Conservation (phyloP, 2,113 vertebrate species). For the Budorcas taxicolor region DNA sequence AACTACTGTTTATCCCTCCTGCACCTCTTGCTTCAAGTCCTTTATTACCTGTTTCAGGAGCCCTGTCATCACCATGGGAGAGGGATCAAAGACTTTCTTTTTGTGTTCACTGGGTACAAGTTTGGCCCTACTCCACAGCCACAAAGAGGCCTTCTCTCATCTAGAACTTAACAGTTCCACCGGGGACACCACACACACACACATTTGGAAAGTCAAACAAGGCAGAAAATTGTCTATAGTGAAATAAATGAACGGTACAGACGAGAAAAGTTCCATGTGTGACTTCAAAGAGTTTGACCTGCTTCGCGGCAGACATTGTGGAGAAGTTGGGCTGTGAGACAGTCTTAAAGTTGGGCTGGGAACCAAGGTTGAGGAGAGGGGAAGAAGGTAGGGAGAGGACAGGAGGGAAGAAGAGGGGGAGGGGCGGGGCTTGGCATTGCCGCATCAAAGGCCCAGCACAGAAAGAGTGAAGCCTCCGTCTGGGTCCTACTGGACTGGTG, state of each 20-base stretch:
- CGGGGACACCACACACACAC: neutral
- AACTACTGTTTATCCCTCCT: neutral
- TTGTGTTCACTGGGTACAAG: neutral
- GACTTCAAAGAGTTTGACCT: neutral
- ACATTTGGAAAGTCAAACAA: neutral
- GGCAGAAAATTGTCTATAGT: neutral
- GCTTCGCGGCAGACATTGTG: neutral
- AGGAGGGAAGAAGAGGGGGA: neutral
- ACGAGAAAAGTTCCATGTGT: neutral
- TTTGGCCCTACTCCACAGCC: neutral
- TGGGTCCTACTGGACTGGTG: neutral
- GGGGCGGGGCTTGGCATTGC: neutral
- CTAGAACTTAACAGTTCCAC: neutral
- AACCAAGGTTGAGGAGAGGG: neutral
- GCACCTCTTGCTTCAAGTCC: neutral
- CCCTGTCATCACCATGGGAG: neutral
- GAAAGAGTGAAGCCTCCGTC: neutral
- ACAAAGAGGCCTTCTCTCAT: neutral
- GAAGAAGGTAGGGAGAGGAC: neutral
- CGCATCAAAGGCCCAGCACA: neutral
- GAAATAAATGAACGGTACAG: neutral
- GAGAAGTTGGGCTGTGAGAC: neutral
- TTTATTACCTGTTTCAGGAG: neutral
- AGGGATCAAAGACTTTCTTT: neutral
- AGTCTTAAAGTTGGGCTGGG: neutral